Evolutionary conservation across 2,888 invertebrate species (phyloP).

Genomic region (Cybosia mesomella): DNA sequence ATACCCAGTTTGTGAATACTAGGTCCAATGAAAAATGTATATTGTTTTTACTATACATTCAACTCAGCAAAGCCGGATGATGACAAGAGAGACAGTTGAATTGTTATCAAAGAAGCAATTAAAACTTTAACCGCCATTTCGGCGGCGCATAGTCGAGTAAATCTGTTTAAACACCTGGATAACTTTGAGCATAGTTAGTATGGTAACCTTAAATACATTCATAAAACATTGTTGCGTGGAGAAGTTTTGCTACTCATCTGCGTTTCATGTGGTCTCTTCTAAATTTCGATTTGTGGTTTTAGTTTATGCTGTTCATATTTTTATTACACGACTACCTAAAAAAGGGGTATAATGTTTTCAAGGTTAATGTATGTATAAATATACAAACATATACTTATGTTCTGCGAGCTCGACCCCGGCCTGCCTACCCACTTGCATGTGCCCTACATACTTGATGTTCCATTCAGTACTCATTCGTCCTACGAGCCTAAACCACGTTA

Average conservation of each 20-base stretch:
- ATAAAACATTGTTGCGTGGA: neutral
- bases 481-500: neutral
- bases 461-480: neutral
- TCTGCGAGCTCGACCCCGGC: neutral
- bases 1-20: neutral
- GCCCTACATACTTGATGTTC: neutral
- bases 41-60: neutral
- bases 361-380: neutral
- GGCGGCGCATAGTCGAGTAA: neutral
- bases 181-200: slow-evolving; percentile 11
- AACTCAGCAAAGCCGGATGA: slow-evolving; percentile 17
- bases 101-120: slow-evolving; percentile 6
- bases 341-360: neutral
- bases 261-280: slow-evolving; percentile 6
- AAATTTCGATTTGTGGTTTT: slow-evolving; percentile 1
- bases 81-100: slow-evolving; percentile 4
- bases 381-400: neutral
- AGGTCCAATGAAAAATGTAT: neutral
- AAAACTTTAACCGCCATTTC: slow-evolving; percentile 5
- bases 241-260: neutral
- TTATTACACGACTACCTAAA: neutral
- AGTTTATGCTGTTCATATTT: neutral
- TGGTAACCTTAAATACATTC: slow-evolving; percentile 3
- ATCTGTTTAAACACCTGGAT: slow-evolving; percentile 5
- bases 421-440: neutral